Conservation (phyloP, 2,113 vertebrate species). For the Micronycteris hirsuta region DNA sequence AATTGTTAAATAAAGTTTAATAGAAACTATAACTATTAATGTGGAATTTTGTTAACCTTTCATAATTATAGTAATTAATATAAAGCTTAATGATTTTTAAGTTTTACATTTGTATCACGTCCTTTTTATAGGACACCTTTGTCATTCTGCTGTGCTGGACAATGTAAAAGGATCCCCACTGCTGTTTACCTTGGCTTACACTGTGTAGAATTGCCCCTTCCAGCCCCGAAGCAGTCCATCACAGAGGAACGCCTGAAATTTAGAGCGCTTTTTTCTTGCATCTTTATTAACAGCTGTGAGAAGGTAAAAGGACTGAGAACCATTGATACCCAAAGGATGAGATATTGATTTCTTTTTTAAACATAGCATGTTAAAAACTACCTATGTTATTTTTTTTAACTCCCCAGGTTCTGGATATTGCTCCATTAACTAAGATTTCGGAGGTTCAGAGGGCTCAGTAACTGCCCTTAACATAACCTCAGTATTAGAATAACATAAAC, state of each 20-base stretch:
- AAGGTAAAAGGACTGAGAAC: neutral
- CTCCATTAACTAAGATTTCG: conserved; percentile 14
- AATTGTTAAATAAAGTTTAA: conserved; percentile 41
- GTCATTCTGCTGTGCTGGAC: neutral
- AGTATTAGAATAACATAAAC: neutral
- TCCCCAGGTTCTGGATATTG: neutral
- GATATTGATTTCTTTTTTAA: conserved; percentile 19
- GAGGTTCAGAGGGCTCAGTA: neutral
- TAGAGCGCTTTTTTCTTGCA: neutral
- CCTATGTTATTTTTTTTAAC: conserved; percentile 14
- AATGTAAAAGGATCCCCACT: neutral
- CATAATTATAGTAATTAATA: conserved; percentile 27
- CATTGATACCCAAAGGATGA: neutral
- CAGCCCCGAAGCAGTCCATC: neutral
- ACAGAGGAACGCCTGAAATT: neutral
- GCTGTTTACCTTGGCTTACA: neutral
- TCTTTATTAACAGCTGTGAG: neutral
- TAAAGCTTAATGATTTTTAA: neutral
- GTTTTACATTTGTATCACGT: neutral
- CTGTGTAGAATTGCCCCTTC: neutral
- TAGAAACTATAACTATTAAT: neutral
- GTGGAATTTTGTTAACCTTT: neutral
- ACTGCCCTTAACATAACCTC: neutral
- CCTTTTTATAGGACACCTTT: neutral
- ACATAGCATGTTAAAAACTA: neutral